phyloP scores from a whole-genome alignment of 2,888 invertebrate genomes.

The Troides aeacus region DNA sequence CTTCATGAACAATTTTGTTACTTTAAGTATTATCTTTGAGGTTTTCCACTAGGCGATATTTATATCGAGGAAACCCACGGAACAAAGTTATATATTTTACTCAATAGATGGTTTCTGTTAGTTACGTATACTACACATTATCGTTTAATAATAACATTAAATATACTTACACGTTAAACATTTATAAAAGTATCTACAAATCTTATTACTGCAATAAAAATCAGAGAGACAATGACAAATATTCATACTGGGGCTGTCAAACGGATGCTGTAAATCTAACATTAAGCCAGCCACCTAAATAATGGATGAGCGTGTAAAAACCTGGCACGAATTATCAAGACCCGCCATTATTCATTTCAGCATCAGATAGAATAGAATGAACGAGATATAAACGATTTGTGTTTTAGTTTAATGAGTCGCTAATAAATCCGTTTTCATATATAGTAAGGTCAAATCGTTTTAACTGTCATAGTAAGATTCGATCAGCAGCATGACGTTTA shows the following conservation, averaged over 20 bases:
- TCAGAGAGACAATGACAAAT: conserved; percentile 37
- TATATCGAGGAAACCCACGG: too few relatives aligned
- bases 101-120: too few relatives aligned
- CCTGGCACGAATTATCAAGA: conserved; percentile 62
- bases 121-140: too few relatives aligned
- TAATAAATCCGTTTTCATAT: background rate
- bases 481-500: too few relatives aligned
- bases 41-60: too few relatives aligned
- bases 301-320: conserved; percentile 66
- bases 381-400: conserved; percentile 13
- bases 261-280: conserved; percentile 66
- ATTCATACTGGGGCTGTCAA: conserved; percentile 39
- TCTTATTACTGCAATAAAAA: conserved; percentile 13
- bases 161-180: too few relatives aligned
- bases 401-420: background rate
- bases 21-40: too few relatives aligned
- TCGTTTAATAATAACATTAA: too few relatives aligned
- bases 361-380: conserved; percentile 32
- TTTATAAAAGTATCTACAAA: background rate
- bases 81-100: too few relatives aligned
- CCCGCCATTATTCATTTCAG: conserved; percentile 60
- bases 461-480: too few relatives aligned
- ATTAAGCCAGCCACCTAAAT: conserved; percentile 62
- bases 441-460: too few relatives aligned
- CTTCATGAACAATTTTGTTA: too few relatives aligned